These are phyloP conservation scores for Lottia gigantea DNA, from an alignment of 2,888 invertebrate genomes.

Conservation along the genomic window DNA sequence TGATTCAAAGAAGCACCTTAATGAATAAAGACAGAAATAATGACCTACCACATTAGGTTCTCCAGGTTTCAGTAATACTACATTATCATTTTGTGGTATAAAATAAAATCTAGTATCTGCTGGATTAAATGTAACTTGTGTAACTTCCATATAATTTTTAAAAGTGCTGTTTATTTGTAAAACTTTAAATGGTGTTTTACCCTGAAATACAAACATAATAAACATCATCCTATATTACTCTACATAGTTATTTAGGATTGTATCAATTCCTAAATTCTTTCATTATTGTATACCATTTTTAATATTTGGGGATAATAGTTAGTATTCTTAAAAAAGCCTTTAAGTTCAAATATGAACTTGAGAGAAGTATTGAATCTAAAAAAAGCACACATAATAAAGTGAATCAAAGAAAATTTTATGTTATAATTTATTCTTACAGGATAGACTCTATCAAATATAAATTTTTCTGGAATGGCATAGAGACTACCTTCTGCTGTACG, in stretches of 20 bases:
- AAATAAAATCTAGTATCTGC: constrained; percentile 75
- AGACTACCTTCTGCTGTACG: constrained; percentile 81
- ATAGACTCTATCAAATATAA: constrained; percentile 83
- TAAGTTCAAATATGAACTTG: too few relatives aligned
- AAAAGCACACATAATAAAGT: too few relatives aligned
- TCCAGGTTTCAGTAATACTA: constrained; percentile 56
- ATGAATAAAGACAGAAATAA: background rate
- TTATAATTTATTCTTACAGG: constrained; percentile 74
- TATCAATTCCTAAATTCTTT: too few relatives aligned
- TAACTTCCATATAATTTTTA: constrained; percentile 82
- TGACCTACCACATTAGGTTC: constrained; percentile 58
- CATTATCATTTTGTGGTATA: constrained; percentile 66
- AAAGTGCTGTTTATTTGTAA: constrained; percentile 86
- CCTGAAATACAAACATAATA: constrained; percentile 71
- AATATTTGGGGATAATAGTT: too few relatives aligned
- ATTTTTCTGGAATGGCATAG: constrained; percentile 76
- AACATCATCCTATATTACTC: background rate
- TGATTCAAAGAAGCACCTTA: background rate
- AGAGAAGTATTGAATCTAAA: too few relatives aligned
- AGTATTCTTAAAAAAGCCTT: too few relatives aligned
- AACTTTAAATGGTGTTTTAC: constrained; percentile 81
- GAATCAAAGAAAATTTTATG: too few relatives aligned
- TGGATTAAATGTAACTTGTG: constrained; percentile 75
- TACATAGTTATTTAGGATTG: too few relatives aligned
- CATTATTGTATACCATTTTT: too few relatives aligned